A percentile compares a stretch with the other conserved stretches of the same genome.
phyloP scores from a whole-genome alignment of 2,113 vertebrate genomes.

The Thamnaconus septentrionalis region DNA sequence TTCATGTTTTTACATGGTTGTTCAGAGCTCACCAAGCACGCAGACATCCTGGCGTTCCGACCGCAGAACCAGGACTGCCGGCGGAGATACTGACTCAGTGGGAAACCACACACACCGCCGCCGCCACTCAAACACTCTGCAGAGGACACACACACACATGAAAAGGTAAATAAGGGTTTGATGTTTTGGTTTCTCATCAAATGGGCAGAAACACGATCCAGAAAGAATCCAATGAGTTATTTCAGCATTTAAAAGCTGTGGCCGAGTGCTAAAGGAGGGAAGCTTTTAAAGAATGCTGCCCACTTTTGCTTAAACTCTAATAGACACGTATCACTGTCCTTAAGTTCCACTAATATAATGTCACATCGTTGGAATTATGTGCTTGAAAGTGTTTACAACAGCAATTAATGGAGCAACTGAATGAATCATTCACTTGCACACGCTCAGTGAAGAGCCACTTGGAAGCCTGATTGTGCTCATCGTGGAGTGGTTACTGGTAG shows the following conservation, averaged over 20 bases:
- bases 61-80: conserved; percentile 85
- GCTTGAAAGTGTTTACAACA: too few species aligned
- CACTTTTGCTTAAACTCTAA: too few species aligned
- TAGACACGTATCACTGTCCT: too few species aligned
- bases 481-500: not conserved
- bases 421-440: not conserved
- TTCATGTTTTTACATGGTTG: not conserved
- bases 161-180: not conserved
- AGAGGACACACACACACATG: not conserved
- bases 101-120: conserved; percentile 83
- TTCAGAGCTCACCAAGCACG: conserved; percentile 86
- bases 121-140: conserved; percentile 66
- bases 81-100: conserved; percentile 89
- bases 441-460: not conserved
- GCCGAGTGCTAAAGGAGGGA: too few species aligned
- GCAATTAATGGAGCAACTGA: too few species aligned
- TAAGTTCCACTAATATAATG: too few species aligned
- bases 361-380: too few species aligned
- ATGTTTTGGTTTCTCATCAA: not conserved
- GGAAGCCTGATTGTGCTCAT: not conserved
- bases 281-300: too few species aligned
- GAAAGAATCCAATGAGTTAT: too few species aligned
- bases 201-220: too few species aligned
- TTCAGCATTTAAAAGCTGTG: too few species aligned
- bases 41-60: conserved; percentile 95